phyloP scores from a whole-genome alignment of 2,797 vertebrate genomes.

The Gymnodraco acuticeps region DNA sequence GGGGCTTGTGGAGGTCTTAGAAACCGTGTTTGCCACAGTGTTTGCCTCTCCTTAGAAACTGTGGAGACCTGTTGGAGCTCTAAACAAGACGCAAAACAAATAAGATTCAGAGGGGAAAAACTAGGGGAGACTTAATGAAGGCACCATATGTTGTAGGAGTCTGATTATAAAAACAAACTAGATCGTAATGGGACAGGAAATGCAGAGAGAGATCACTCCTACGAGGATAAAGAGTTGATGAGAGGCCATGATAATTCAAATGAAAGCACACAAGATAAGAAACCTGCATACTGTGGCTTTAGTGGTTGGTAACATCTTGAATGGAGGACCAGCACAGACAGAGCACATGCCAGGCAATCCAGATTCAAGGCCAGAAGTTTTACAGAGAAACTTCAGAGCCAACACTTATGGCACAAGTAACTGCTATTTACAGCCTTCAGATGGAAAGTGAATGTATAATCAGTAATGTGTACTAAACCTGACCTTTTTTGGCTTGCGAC shows the following conservation, averaged over 20 bases:
- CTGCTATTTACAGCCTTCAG: background rate
- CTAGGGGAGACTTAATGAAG: slow-evolving; percentile 23
- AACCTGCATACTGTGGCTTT: background rate
- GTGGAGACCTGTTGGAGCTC: slow-evolving; percentile 2
- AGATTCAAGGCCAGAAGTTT: slow-evolving; percentile 47
- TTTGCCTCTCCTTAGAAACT: slow-evolving; percentile 46
- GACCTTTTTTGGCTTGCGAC: background rate
- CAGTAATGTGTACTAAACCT: background rate
- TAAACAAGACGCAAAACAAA: slow-evolving; percentile 18
- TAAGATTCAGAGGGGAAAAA: slow-evolving; percentile 13
- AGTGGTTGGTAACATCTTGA: slow-evolving; percentile 16
- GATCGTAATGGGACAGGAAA: slow-evolving; percentile 20
- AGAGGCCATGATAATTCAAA: background rate
- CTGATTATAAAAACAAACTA: slow-evolving; percentile 46
- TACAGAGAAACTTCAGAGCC: slow-evolving; percentile 13
- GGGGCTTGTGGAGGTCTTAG: slow-evolving; percentile 23
- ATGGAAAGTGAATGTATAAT: background rate
- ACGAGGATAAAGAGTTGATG: background rate
- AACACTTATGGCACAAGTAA: slow-evolving; percentile 20
- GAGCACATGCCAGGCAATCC: slow-evolving; percentile 44
- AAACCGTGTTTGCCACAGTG: slow-evolving; percentile 29
- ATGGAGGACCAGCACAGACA: slow-evolving; percentile 3
- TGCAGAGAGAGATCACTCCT: slow-evolving; percentile 5
- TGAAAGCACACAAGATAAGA: background rate
- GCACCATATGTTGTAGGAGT: slow-evolving; percentile 16